A percentile compares a stretch with the other conserved stretches of the same genome.
These are phyloP conservation scores for Bergia puertoricense DNA, from an alignment of 92 coral and sea anemone genomes.

Conservation along the genomic window DNA sequence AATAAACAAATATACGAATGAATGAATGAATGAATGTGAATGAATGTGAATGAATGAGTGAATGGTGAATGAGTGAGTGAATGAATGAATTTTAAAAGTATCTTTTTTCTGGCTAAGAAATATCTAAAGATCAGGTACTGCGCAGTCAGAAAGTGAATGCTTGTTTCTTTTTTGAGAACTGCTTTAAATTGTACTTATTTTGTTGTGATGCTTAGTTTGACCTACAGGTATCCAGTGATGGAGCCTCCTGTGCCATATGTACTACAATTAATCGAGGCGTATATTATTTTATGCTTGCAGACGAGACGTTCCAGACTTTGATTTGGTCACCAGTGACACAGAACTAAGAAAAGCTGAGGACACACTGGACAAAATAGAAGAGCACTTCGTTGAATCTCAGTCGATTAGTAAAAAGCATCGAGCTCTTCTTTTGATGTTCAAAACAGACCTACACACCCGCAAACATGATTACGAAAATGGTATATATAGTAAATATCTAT, in stretches of 20 bases:
- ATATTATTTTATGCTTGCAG: conserved; percentile 14
- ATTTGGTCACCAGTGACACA: background rate
- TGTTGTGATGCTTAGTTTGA: background rate
- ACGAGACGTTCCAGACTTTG: conserved; percentile 17
- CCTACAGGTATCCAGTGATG: background rate
- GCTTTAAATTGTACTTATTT: no score
- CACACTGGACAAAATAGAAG: background rate
- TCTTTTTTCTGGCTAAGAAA: no score
- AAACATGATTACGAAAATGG: background rate
- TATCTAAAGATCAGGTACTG: no score
- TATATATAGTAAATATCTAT: background rate
- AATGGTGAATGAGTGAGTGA: no score
- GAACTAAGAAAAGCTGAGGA: conserved; percentile 29
- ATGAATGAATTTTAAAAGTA: no score
- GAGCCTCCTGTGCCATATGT: background rate
- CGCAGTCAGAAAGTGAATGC: no score
- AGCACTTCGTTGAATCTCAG: background rate
- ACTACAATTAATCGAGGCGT: background rate
- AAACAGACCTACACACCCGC: conserved; percentile 31
- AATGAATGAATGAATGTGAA: background rate
- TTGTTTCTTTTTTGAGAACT: no score
- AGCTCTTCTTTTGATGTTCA: conserved; percentile 21
- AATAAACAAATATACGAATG: no score
- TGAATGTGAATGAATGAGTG: no score
- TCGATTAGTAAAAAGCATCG: conserved; percentile 9